Base-by-base conservation (phyloP, 1,140 invertebrate genomes). In the Holotrichia oblita region DNA sequence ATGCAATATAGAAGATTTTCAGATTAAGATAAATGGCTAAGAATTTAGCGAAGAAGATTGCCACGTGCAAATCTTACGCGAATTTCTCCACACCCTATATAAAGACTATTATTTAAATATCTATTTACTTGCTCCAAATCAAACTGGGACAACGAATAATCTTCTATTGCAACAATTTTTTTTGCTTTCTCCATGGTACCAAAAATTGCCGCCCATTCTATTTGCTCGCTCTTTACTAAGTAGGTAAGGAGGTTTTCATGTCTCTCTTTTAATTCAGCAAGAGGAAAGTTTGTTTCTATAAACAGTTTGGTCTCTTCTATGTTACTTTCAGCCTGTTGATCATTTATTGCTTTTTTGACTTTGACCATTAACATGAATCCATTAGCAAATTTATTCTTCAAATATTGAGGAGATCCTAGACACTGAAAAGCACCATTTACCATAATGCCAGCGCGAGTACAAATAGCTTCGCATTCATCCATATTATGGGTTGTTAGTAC, bases 381-480 rank as follows among this genome's bases (percentile, higher is more conserved):
- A n/a, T n/a, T n/a, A n/a, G n/a, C n/a, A n/a, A n/a, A n/a, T n/a
- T n/a, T n/a, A n/a, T n/a, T n/a, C n/a, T n/a, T n/a, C n/a, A n/a
- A n/a, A n/a, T n/a, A n/a, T n/a, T n/a, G n/a, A n/a, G n/a, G n/a
- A n/a, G n/a, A n/a, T n/a, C n/a, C n/a, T n/a, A n/a, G n/a, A n/a
- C n/a, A n/a, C n/a, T n/a, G n/a, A n/a, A n/a, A n/a, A n/a, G n/a
- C n/a, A n/a, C n/a, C n/a, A n/a, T n/a, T n/a, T n/a, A n/a, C 95
- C 95, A 97, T 97, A 69, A 97, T 95, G 14, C 94, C 95, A 48
- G 97, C 85, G 74, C 94, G 87, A 41, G 93, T 93, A 84, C 96
- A 97, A 3, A 97, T 88, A 14, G 93, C 94, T 87, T 98, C 95
- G 87, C n/a, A n/a, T n/a, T n/a, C n/a, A n/a, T n/a, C n/a, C n/a